A percentile compares a stretch with the other conserved stretches of the same genome.
Evolutionary conservation across 2,888 invertebrate species (phyloP).

Genomic region (Oxystoma pomonae): DNA sequence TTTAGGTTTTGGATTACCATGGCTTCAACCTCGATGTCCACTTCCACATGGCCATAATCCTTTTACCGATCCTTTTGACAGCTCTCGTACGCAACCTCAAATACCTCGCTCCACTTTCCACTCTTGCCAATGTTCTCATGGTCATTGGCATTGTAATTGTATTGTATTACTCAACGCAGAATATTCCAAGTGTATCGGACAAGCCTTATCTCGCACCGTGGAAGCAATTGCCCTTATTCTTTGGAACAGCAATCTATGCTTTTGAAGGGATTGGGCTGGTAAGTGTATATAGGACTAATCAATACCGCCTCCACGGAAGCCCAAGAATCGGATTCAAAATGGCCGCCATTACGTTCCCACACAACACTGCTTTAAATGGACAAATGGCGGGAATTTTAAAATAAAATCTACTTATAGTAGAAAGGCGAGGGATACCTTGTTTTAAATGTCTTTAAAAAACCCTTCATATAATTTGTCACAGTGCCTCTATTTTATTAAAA

Average conservation of each 20-base stretch:
- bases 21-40: slow-evolving; percentile 60
- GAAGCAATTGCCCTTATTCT: slow-evolving; percentile 73
- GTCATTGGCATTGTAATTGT: slow-evolving; percentile 71
- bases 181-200: slow-evolving; percentile 61
- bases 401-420: too few relatives aligned
- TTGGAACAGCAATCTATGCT: slow-evolving; percentile 93
- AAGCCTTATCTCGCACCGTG: slow-evolving; percentile 60
- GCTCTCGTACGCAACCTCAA: slow-evolving; percentile 75
- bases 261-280: slow-evolving; percentile 95
- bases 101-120: slow-evolving; percentile 72
- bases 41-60: slow-evolving; percentile 67
- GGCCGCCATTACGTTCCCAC: too few relatives aligned
- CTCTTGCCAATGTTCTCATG: slow-evolving; percentile 75
- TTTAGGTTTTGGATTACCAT: slow-evolving; percentile 65
- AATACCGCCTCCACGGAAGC: too few relatives aligned
- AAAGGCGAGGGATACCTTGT: too few relatives aligned
- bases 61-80: slow-evolving; percentile 67
- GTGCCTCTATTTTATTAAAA: too few relatives aligned
- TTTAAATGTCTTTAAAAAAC: too few relatives aligned
- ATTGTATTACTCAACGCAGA: slow-evolving; percentile 69
- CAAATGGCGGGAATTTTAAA: too few relatives aligned
- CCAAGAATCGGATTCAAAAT: too few relatives aligned
- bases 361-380: too few relatives aligned
- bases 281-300: slow-evolving; percentile 44
- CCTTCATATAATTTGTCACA: too few relatives aligned